Evolutionary conservation across 2,888 invertebrate species (phyloP).

Genomic region (Heliconius aoede): DNA sequence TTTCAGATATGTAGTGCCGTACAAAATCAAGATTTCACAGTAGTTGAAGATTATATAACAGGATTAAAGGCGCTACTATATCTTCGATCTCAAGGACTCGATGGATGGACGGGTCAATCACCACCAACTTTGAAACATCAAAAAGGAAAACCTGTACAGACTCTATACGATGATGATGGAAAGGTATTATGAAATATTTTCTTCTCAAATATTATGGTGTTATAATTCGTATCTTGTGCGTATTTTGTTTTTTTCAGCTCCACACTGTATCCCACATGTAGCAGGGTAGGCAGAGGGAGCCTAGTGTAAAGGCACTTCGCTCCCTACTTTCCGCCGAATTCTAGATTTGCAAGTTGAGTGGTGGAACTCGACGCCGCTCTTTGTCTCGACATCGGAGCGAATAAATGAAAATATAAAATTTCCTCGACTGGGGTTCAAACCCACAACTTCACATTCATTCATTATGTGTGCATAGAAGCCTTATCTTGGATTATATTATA

Average conservation of each 20-base stretch:
- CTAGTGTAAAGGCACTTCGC: too few relatives aligned
- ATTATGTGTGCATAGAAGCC: not conserved
- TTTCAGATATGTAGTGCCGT: conserved; percentile 95
- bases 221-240: too few relatives aligned
- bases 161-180: conserved; percentile 86
- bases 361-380: too few relatives aligned
- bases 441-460: not conserved
- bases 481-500: not conserved
- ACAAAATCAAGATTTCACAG: conserved; percentile 99
- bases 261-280: too few relatives aligned
- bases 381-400: too few relatives aligned
- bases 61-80: conserved; percentile 95
- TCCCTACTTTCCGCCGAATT: too few relatives aligned
- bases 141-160: conserved; percentile 93
- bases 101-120: conserved; percentile 96
- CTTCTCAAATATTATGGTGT: too few relatives aligned
- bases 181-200: conserved; percentile 77
- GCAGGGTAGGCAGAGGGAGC: too few relatives aligned
- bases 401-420: too few relatives aligned
- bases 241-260: too few relatives aligned
- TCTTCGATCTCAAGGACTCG: conserved; percentile 86
- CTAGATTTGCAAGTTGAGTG: too few relatives aligned
- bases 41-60: conserved; percentile 96
- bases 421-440: too few relatives aligned
- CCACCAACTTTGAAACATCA: conserved; percentile 96